Evolutionary conservation across 2,888 invertebrate species (phyloP).

Genomic region (Geotrupes spiniger): DNA sequence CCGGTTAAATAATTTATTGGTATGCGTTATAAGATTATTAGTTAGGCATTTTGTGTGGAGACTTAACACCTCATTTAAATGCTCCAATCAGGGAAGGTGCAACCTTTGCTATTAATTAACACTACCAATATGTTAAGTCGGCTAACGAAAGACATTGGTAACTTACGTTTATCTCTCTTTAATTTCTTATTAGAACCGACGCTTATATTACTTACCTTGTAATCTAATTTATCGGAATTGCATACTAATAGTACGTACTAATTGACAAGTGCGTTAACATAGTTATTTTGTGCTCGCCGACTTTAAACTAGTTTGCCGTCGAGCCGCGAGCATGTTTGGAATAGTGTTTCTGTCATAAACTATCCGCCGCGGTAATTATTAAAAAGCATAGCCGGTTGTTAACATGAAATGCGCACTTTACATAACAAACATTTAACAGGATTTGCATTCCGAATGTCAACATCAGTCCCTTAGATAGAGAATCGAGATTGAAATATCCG

Average conservation of each 20-base stretch:
- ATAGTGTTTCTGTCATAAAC: constrained; percentile 24
- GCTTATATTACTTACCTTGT: constrained; percentile 12
- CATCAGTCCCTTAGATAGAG: neutral
- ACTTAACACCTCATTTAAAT: too few species aligned
- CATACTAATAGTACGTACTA: constrained; percentile 26
- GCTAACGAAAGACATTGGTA: neutral
- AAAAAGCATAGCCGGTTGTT: constrained; percentile 23
- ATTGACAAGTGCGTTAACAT: constrained; percentile 30
- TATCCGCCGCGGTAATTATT: constrained; percentile 24
- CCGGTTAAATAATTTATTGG: too few species aligned
- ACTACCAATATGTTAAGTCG: too few species aligned
- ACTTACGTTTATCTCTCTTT: neutral
- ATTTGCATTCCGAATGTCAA: constrained; percentile 21
- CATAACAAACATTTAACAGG: constrained; percentile 23
- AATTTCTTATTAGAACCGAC: constrained; percentile 4
- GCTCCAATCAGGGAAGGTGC: too few species aligned
- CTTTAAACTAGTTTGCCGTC: constrained; percentile 25
- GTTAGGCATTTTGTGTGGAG: too few species aligned
- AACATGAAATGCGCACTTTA: constrained; percentile 25
- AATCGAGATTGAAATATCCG: neutral
- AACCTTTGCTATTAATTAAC: too few species aligned
- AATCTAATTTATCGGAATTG: constrained; percentile 31
- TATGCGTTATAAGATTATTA: too few species aligned
- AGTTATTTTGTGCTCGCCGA: constrained; percentile 21
- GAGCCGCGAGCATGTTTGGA: constrained; percentile 18